phyloP scores from a whole-genome alignment of 2,797 vertebrate genomes.

The Microtus californicus region DNA sequence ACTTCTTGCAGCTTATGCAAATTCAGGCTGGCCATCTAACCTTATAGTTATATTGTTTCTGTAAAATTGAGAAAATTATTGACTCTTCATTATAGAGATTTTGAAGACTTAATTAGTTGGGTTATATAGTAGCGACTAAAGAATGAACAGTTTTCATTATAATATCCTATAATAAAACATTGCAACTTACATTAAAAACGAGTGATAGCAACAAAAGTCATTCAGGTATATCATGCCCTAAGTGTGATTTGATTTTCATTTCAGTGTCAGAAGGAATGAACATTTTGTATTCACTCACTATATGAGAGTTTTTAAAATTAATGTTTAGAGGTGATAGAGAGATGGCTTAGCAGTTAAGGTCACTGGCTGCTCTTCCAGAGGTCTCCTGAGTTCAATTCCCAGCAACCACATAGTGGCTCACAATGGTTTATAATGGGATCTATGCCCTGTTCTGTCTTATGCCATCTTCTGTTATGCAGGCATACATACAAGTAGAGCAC shows the following conservation, averaged over 20 bases:
- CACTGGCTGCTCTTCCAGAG: neutral
- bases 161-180: constrained; percentile 28
- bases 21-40: constrained; percentile 1
- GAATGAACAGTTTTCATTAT: neutral
- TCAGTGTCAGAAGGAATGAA: constrained; percentile 50
- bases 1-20: neutral
- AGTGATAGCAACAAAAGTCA: constrained; percentile 34
- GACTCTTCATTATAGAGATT: constrained; percentile 41
- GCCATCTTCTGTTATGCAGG: neutral
- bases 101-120: constrained; percentile 32
- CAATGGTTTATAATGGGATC: neutral
- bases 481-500: neutral
- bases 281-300: constrained; percentile 16
- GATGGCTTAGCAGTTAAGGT: neutral
- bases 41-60: neutral
- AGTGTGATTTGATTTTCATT: constrained; percentile 23
- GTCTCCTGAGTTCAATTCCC: neutral
- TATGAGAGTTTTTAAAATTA: constrained; percentile 30
- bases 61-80: constrained; percentile 41
- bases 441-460: neutral
- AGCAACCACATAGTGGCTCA: neutral
- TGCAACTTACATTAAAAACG: constrained; percentile 2
- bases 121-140: neutral
- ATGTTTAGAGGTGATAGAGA: neutral
- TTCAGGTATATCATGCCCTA: constrained; percentile 5